Evolutionary conservation across 2,888 invertebrate genomes (phyloP).

Genomic region (Cataglyphis cursor): DNA sequence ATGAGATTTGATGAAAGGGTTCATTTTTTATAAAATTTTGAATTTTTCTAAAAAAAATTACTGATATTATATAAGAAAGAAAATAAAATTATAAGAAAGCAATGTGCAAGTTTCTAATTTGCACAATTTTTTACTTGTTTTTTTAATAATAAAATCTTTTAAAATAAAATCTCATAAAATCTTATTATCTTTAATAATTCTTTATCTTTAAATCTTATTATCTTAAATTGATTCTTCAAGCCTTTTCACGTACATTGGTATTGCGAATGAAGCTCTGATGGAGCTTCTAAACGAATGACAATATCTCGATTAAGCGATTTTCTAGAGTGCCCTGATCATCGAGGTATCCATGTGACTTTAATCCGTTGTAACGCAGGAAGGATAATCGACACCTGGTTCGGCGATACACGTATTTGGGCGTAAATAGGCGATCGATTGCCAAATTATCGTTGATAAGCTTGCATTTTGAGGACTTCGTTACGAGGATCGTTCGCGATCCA

Average conservation of each 20-base stretch:
- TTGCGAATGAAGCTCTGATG: not conserved
- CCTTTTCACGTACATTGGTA: not conserved
- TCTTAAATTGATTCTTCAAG: not conserved
- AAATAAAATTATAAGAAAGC: no score
- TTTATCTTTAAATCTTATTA: not conserved
- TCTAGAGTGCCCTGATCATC: not conserved
- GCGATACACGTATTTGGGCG: conserved; percentile 9
- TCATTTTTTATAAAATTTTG: no score
- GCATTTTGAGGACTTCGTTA: conserved; percentile 37
- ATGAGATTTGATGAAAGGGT: no score
- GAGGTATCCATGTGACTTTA: not conserved
- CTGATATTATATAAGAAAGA: no score
- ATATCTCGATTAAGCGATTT: not conserved
- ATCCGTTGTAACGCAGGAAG: not conserved
- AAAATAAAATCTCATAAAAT: not conserved
- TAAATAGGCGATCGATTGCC: conserved; percentile 39
- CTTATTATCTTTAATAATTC: not conserved
- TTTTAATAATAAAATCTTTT: no score
- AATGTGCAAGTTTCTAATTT: no score
- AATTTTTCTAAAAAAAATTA: no score
- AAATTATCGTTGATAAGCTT: conserved; percentile 50
- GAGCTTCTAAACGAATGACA: not conserved
- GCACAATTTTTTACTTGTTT: no score
- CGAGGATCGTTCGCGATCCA: not conserved
- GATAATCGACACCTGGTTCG: conserved; percentile 30